Percentiles rank a stretch among this genome's conserved stretches.
Conservation (phyloP, 1,140 invertebrate genomes). For the Drosophila pseudoobscura region DNA sequence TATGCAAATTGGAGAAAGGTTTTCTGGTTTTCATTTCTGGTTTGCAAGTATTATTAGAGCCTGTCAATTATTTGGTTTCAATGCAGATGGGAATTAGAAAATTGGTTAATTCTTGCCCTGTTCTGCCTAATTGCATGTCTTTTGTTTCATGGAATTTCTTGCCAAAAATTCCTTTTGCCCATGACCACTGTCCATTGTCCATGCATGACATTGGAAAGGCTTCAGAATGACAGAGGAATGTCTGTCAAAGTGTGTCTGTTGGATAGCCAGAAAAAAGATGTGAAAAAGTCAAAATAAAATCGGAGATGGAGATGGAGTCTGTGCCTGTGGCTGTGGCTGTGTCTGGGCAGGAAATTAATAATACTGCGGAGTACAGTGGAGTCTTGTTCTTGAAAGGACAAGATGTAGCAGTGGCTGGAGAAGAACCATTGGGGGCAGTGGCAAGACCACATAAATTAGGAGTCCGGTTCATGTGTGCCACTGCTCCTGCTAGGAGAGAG, state of each 20-base stretch:
- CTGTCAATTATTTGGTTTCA: conserved; percentile 39
- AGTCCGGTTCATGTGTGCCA: conserved; percentile 21
- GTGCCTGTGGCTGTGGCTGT: neutral
- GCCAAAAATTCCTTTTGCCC: neutral
- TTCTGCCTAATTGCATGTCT: conserved; percentile 22
- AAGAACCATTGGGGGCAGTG: conserved; percentile 16
- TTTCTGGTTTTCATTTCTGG: neutral
- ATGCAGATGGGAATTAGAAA: conserved; percentile 7
- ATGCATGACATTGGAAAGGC: too few relatives aligned
- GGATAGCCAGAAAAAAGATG: neutral
- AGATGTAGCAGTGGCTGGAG: neutral
- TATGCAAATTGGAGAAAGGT: conserved; percentile 31
- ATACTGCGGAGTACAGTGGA: neutral
- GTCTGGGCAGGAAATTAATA: conserved; percentile 34
- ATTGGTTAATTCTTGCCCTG: conserved; percentile 24
- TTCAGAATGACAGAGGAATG: conserved; percentile 6
- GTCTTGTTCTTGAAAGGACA: neutral
- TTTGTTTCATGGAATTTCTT: conserved; percentile 9
- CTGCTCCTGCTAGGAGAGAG: conserved; percentile 2
- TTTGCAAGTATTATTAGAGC: neutral
- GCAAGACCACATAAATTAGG: conserved; percentile 61
- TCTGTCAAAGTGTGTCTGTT: neutral
- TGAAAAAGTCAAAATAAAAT: too few relatives aligned
- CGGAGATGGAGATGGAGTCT: too few relatives aligned
- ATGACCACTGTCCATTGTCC: too few relatives aligned